Evolutionary conservation across 2,888 invertebrate species (phyloP), one percentile per base, ranked within the genome.

Genomic region (Malthinus seriepunctatus): DNA sequence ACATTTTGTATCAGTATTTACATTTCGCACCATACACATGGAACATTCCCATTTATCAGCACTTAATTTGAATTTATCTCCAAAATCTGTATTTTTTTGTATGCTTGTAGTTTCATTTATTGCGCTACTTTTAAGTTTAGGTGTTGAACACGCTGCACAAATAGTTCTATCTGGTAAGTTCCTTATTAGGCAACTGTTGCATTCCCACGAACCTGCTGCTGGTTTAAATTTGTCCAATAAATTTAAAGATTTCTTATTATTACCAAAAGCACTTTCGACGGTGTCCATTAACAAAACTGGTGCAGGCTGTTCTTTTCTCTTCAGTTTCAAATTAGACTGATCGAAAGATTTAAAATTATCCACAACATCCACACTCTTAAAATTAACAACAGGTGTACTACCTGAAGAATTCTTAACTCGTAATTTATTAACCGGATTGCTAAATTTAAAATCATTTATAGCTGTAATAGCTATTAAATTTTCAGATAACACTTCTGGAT

Each of bases 141-240:
- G 66, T 9, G 79, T 76, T 61, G 80, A 77, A 70, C 87, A 87
- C 14, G 86, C 84, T 6, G 79, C 78, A 67, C 87, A 87, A 23
- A 76, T 76, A 2, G 65, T 68, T 1, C 70, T 71, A n/a, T 76
- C 75, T 0, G 74, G 70, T 7, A 80, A 75, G 71, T 89, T 89
- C 37, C 81, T 78, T 9, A 88, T 77, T 76, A 85, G 79, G 71
- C 90, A 90, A 12, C 77, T 78, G 1, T 80, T 76, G 74, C 90
- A 90, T 66, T 86, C 85, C 90, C 90, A 90, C 12, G 83, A 82
- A 46, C 82, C 83, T 14, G 76, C 70, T 1, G 80, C 73, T 6
- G 81, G 81, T 68, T 85, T 86, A 64, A 85, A 86, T 67, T 76
- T 74, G 50, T 76, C 74, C 35, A 63, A 64, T 48, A 67, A 65